Base-by-base conservation (phyloP, 2,888 invertebrate genomes). In the Taenaris catops region DNA sequence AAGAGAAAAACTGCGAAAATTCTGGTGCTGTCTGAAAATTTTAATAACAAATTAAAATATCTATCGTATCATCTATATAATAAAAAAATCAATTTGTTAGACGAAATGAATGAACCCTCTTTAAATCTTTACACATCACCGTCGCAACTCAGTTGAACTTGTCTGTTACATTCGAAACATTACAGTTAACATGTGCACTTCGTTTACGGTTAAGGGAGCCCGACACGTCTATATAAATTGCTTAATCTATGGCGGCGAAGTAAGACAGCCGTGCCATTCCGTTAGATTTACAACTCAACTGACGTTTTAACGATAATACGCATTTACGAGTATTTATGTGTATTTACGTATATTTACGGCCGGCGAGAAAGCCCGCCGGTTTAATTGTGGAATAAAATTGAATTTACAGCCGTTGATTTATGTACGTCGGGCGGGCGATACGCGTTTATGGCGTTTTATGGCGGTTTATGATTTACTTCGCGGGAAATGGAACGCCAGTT, bases 221-320 rank as follows among this genome's bases (percentile, higher is more conserved):
- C 34, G 37, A 36, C 31, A 34, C 35, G 35, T 44, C 42, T 44
- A 29, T 43, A 41, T 41, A 41, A 36, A 41, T 44, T 40, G 43
- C 34, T 45, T 39, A 45, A 34, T 48, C 46, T 43, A 45, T 46
- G 46, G 33, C 33, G 34, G 31, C 34, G 34, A 21, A 50, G 51
- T 59, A 63, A 71, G 68, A 69, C 69, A 64, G 58, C 51, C 60
- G 52, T 58, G 60, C 70, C 65, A 69, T 71, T 71, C 66, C 57
- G 53, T 48, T 52, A 64, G 68, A 83, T 86, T 86, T 86, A 86
- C 75, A 70, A 55, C 63, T 57, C 58, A 60, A 51, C 73, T 69
- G 84, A 86, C 86, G 71, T 71, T 84, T 87, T 86, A 83, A 87
- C 84, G 84, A 83, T 87, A 81, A 86, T 84, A 71, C 78, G 74